A percentile compares a stretch with the other conserved stretches of the same genome.
phyloP scores from a whole-genome alignment of 2,113 vertebrate genomes.

The Scopus umbretta region DNA sequence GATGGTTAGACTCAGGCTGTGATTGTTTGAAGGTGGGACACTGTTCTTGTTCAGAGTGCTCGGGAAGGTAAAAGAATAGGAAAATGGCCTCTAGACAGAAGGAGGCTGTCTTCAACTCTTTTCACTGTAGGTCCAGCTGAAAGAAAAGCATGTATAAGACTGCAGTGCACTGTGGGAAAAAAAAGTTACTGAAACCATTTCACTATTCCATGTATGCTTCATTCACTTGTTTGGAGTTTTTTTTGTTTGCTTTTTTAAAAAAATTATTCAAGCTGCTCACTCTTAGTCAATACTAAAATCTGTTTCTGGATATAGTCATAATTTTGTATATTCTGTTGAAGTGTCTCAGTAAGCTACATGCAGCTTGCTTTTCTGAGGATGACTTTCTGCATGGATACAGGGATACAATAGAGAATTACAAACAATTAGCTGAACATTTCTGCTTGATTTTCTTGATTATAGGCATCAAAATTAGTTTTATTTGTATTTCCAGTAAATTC shows the following conservation, averaged over 20 bases:
- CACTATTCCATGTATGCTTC: not conserved
- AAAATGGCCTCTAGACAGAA: not conserved
- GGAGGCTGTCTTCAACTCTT: not conserved
- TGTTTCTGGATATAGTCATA: not conserved
- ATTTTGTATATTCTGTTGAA: not conserved
- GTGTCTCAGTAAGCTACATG: not conserved
- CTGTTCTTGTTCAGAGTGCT: not conserved
- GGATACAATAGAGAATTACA: not conserved
- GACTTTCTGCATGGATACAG: not conserved
- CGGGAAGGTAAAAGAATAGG: not conserved
- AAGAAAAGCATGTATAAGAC: not conserved
- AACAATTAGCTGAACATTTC: slow-evolving; percentile 21
- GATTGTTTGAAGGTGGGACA: not conserved
- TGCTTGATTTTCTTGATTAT: slow-evolving; percentile 25
- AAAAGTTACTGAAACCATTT: not conserved
- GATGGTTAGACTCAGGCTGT: not conserved
- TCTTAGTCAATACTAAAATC: not conserved
- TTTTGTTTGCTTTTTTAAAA: not conserved
- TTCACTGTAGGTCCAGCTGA: not conserved
- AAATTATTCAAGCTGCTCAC: not conserved
- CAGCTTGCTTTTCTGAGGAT: not conserved
- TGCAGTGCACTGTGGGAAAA: not conserved
- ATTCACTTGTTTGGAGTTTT: not conserved
- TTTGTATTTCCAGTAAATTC: slow-evolving; percentile 13
- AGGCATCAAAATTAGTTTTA: not conserved